phyloP scores from a whole-genome alignment of 2,113 vertebrate species.

The Colius striatus region DNA sequence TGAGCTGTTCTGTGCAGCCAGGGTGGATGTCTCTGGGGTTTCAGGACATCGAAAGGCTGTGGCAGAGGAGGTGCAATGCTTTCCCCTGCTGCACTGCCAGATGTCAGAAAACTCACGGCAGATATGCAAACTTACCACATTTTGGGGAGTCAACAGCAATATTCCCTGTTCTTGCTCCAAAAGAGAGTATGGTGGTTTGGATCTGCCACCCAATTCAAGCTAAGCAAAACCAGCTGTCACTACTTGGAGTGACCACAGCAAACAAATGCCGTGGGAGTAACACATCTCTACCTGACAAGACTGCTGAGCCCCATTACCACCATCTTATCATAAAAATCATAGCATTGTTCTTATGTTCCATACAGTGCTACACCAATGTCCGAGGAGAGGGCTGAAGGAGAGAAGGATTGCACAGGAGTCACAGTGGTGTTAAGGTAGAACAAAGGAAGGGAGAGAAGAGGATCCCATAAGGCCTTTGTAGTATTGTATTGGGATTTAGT shows the following conservation, averaged over 20 bases:
- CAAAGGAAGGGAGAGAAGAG: background rate
- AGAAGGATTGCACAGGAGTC: fast-evolving
- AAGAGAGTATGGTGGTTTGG: background rate
- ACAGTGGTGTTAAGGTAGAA: fast-evolving
- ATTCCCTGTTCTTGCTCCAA: background rate
- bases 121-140: background rate
- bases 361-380: fast-evolving
- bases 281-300: background rate
- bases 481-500: background rate
- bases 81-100: fast-evolving
- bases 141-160: background rate
- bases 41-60: background rate
- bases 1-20: background rate
- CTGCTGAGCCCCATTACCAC: background rate
- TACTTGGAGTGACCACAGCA: background rate
- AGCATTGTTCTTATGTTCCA: background rate
- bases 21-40: background rate
- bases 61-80: background rate
- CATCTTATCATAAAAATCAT: background rate
- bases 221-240: fast-evolving
- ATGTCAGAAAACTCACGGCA: background rate
- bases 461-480: fast-evolving
- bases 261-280: background rate
- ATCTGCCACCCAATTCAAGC: background rate
- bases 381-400: background rate